phyloP scores from a whole-genome alignment of 2,113 vertebrate genomes.

The Gallinago paraguaiae region DNA sequence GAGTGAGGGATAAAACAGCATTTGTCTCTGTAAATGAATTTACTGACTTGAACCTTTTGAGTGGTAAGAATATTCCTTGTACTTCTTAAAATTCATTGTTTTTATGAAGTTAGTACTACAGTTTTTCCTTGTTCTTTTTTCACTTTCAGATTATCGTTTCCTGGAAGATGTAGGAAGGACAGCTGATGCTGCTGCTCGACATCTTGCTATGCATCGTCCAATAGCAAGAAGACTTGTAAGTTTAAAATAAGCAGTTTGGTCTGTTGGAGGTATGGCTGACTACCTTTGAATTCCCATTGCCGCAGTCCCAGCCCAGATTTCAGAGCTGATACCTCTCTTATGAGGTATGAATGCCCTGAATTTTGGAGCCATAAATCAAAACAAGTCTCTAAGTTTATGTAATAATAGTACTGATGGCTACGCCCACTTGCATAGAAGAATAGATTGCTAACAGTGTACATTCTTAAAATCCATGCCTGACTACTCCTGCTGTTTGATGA shows the following conservation, averaged over 20 bases:
- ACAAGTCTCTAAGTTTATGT: background rate
- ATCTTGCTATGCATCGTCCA: constrained; percentile 67
- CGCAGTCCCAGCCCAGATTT: background rate
- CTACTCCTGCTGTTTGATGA: background rate
- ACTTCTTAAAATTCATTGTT: background rate
- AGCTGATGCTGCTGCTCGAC: constrained; percentile 85
- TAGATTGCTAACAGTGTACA: fast-evolving
- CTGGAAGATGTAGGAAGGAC: constrained; percentile 91
- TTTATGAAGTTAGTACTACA: background rate
- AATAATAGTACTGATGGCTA: background rate
- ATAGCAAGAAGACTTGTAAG: constrained; percentile 73
- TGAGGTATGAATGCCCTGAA: background rate
- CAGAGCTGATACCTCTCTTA: background rate
- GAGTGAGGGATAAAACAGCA: constrained; percentile 87
- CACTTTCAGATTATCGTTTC: constrained; percentile 89
- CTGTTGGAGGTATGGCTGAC: background rate
- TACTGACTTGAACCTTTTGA: constrained; percentile 89
- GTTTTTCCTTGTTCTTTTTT: constrained; percentile 9
- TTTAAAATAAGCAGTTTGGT: background rate
- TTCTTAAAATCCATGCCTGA: background rate
- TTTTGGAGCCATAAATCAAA: background rate
- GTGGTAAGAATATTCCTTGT: constrained; percentile 76
- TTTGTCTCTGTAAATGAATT: constrained; percentile 86
- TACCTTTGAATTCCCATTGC: background rate
- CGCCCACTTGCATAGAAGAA: background rate